Evolutionary conservation across 2,113 vertebrate species (phyloP).

Genomic region (Salvelinus alpinus): DNA sequence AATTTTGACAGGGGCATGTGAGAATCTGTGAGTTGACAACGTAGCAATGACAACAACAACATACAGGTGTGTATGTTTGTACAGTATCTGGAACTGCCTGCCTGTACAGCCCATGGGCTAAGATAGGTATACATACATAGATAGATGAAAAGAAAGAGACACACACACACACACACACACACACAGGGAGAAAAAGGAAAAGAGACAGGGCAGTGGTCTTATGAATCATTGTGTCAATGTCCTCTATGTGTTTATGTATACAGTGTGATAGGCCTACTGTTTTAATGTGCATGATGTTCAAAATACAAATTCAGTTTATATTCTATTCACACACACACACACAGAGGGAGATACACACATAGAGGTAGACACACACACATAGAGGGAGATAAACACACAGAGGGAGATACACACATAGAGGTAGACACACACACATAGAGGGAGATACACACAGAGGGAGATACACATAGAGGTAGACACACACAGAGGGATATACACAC

Average conservation of each 20-base stretch:
- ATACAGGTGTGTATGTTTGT: conserved; percentile 19
- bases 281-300: too few species aligned
- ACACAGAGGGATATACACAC: conserved; percentile 35
- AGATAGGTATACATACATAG: background rate
- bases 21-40: conserved; percentile 26
- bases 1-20: conserved; percentile 45
- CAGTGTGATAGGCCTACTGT: too few species aligned
- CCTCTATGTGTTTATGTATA: too few species aligned
- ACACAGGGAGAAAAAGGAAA: background rate
- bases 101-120: conserved; percentile 1
- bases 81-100: conserved; percentile 52
- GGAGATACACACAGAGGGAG: conserved; percentile 29
- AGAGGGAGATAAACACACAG: conserved; percentile 26
- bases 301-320: too few species aligned
- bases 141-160: too few species aligned
- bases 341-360: conserved; percentile 14
- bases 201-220: background rate
- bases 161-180: background rate
- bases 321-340: too few species aligned
- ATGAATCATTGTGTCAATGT: too few species aligned
- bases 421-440: conserved; percentile 36
- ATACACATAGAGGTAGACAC: conserved; percentile 37
- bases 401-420: background rate
- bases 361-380: conserved; percentile 26
- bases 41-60: conserved; percentile 47